phyloP scores from a whole-genome alignment of 2,113 vertebrate species.

The Ramphastos sulfuratus region DNA sequence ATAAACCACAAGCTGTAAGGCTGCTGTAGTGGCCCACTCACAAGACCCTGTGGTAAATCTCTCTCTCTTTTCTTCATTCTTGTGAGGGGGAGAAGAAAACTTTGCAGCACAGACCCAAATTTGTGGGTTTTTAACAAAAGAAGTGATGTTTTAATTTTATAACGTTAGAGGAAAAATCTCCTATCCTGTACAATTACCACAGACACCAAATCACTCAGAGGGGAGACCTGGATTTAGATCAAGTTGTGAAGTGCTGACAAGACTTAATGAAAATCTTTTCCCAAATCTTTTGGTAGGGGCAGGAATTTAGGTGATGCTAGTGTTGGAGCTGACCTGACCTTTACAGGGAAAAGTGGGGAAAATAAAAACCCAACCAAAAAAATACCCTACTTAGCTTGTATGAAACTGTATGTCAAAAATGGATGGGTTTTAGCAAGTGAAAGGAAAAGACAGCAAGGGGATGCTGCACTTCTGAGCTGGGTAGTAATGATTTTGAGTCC shows the following conservation, averaged over 20 bases:
- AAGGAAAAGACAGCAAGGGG: not conserved
- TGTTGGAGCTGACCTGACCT: constrained; percentile 9
- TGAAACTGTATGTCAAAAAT: constrained; percentile 53
- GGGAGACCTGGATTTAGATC: not conserved
- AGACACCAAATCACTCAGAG: not conserved
- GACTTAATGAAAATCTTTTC: not conserved
- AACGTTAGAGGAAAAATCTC: not conserved
- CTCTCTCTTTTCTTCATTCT: not conserved
- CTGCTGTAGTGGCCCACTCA: not conserved
- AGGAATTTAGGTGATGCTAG: not conserved
- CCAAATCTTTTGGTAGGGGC: not conserved
- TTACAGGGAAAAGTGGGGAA: not conserved
- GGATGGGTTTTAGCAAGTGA: constrained; percentile 1
- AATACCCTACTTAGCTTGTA: constrained; percentile 21
- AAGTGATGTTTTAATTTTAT: not conserved
- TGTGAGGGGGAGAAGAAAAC: not conserved
- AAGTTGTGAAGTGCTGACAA: not conserved
- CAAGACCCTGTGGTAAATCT: not conserved
- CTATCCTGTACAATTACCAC: not conserved
- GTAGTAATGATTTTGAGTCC: constrained; percentile 73
- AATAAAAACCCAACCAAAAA: not conserved
- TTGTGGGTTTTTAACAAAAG: not conserved
- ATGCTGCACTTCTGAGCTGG: constrained; percentile 75
- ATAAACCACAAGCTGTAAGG: not conserved
- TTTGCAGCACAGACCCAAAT: not conserved